phyloP scores from a whole-genome alignment of 2,113 vertebrate species.

The Geococcyx californianus region DNA sequence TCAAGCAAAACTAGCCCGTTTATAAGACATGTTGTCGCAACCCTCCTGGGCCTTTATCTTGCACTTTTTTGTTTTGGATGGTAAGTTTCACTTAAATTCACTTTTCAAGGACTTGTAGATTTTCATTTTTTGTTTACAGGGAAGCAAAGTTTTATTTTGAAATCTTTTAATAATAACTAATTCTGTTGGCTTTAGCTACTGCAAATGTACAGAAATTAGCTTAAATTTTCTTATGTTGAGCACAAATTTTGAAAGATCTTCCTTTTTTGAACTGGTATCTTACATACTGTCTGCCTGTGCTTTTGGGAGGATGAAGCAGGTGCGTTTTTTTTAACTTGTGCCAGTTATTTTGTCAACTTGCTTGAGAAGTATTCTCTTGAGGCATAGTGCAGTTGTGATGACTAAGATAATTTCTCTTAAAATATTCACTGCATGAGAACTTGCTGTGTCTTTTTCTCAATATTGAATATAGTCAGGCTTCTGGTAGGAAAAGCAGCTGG shows the following conservation, averaged over 20 bases:
- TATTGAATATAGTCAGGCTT: background rate
- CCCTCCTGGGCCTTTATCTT: slow-evolving; percentile 95
- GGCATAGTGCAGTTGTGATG: background rate
- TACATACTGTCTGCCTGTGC: background rate
- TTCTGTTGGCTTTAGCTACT: background rate
- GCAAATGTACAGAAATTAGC: background rate
- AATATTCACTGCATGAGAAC: background rate
- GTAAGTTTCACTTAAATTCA: slow-evolving; percentile 79
- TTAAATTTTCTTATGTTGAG: background rate
- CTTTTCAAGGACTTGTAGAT: background rate
- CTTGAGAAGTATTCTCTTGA: background rate
- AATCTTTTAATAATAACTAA: no score
- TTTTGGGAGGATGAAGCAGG: background rate
- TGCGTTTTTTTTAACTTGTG: background rate
- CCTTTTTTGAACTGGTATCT: background rate
- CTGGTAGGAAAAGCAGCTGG: background rate
- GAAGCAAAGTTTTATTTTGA: background rate
- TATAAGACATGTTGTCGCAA: slow-evolving; percentile 94
- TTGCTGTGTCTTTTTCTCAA: background rate
- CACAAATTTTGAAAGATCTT: background rate
- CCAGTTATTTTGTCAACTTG: background rate
- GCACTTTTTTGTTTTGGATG: slow-evolving; percentile 99
- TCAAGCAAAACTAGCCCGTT: slow-evolving; percentile 96
- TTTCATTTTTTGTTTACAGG: background rate
- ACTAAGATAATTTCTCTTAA: background rate